Percentiles rank a stretch among this genome's conserved stretches.
Conservation (phyloP, 1,140 invertebrate genomes). For the Vanessa atalanta region DNA sequence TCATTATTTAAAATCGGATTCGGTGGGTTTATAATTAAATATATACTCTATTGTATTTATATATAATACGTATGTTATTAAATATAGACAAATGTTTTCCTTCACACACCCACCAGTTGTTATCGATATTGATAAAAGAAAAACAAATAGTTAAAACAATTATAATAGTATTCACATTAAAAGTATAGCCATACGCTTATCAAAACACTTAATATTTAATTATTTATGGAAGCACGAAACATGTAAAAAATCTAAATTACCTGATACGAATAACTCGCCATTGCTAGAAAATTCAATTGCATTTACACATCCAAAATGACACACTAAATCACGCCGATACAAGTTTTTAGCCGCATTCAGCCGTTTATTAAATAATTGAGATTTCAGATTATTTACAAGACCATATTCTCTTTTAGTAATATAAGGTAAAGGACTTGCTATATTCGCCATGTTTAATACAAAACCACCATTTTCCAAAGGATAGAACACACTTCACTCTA, state of each 20-base stretch:
- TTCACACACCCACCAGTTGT: constrained; percentile 15
- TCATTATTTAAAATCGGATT: no score
- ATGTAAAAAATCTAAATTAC: constrained; percentile 79
- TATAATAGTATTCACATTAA: not conserved
- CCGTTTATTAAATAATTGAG: constrained; percentile 83
- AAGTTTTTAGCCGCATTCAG: constrained; percentile 86
- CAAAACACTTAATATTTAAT: not conserved
- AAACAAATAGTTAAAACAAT: constrained; percentile 8
- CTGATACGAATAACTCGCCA: constrained; percentile 92
- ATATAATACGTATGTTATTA: not conserved
- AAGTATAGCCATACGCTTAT: not conserved
- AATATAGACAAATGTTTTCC: constrained; percentile 1
- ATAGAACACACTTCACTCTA: constrained; percentile 50
- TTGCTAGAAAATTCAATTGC: constrained; percentile 96
- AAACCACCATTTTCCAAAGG: constrained; percentile 69
- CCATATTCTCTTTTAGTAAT: constrained; percentile 70
- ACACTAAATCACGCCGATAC: constrained; percentile 91
- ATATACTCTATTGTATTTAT: not conserved
- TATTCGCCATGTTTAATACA: constrained; percentile 73
- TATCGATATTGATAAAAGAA: constrained; percentile 22
- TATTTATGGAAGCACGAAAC: not conserved
- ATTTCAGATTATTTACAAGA: constrained; percentile 58
- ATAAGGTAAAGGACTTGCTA: constrained; percentile 67
- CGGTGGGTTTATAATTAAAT: no score
- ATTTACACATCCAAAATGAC: constrained; percentile 98